A percentile compares a stretch with the other conserved stretches of the same genome.
phyloP scores from a whole-genome alignment of 2,888 invertebrate species.

The Emmelina monodactyla region DNA sequence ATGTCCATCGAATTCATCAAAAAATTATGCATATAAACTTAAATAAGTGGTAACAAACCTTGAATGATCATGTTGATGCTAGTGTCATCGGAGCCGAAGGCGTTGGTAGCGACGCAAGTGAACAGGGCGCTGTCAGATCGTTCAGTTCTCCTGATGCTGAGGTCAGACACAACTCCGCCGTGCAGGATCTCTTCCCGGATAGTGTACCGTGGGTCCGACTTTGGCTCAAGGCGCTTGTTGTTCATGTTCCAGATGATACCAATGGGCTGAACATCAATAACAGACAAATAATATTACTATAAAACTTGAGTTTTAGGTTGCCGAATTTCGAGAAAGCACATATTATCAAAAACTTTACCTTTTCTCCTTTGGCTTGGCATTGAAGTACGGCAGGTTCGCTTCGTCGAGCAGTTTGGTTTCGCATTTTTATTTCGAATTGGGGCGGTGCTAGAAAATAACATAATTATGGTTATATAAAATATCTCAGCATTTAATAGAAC shows the following conservation, averaged over 20 bases:
- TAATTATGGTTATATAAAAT: background rate
- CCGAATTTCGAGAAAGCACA: too few relatives aligned
- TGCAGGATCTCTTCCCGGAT: slow-evolving; percentile 87
- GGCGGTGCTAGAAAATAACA: slow-evolving; percentile 75
- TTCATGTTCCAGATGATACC: slow-evolving; percentile 96
- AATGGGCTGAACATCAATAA: slow-evolving; percentile 68
- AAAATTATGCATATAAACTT: background rate
- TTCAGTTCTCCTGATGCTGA: slow-evolving; percentile 90
- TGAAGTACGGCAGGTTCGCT: slow-evolving; percentile 91
- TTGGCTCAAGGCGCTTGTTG: slow-evolving; percentile 89
- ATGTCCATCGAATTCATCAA: too few relatives aligned
- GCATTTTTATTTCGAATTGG: slow-evolving; percentile 90
- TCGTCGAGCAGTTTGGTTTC: slow-evolving; percentile 89
- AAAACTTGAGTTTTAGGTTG: too few relatives aligned
- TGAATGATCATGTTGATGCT: slow-evolving; percentile 95
- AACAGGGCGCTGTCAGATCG: slow-evolving; percentile 88
- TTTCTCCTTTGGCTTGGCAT: slow-evolving; percentile 93
- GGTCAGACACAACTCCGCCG: slow-evolving; percentile 86
- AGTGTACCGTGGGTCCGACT: slow-evolving; percentile 85
- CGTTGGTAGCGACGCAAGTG: slow-evolving; percentile 92
- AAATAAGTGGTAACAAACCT: slow-evolving; percentile 53
- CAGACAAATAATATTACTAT: too few relatives aligned
- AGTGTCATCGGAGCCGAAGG: slow-evolving; percentile 94
- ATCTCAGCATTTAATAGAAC: background rate
- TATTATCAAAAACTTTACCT: slow-evolving; percentile 34